These are phyloP conservation scores for Pecten maximus DNA, from an alignment of 2,888 invertebrate genomes.

Conservation along the genomic window DNA sequence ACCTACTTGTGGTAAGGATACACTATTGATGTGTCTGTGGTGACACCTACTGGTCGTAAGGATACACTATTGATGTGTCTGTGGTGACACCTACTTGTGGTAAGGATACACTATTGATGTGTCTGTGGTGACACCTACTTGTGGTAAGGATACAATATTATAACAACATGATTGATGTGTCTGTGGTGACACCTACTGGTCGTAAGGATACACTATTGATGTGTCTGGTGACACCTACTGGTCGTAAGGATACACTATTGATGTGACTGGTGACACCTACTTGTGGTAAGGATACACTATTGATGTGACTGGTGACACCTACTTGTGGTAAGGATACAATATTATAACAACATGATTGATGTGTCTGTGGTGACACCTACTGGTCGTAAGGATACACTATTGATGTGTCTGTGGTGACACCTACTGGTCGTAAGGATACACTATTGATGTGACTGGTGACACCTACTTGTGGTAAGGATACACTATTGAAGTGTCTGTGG, in stretches of 20 bases:
- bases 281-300: constrained; percentile 79
- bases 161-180: not conserved
- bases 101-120: not conserved
- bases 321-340: constrained; percentile 81
- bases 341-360: not conserved
- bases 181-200: constrained; percentile 67
- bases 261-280: constrained; percentile 58
- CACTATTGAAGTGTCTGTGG: not conserved
- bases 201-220: constrained; percentile 77
- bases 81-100: constrained; percentile 82
- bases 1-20: constrained; percentile 81
- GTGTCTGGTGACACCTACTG: constrained; percentile 63
- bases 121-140: constrained; percentile 63
- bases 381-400: constrained; percentile 79
- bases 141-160: constrained; percentile 79
- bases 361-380: constrained; percentile 58
- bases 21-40: not conserved
- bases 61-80: not conserved
- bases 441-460: not conserved
- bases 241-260: constrained; percentile 78
- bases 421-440: constrained; percentile 81
- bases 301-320: constrained; percentile 39
- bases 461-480: constrained; percentile 81
- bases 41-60: constrained; percentile 82
- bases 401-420: constrained; percentile 30